Base-by-base conservation (phyloP, 2,113 vertebrate species). In the Cinclus cinclus region DNA sequence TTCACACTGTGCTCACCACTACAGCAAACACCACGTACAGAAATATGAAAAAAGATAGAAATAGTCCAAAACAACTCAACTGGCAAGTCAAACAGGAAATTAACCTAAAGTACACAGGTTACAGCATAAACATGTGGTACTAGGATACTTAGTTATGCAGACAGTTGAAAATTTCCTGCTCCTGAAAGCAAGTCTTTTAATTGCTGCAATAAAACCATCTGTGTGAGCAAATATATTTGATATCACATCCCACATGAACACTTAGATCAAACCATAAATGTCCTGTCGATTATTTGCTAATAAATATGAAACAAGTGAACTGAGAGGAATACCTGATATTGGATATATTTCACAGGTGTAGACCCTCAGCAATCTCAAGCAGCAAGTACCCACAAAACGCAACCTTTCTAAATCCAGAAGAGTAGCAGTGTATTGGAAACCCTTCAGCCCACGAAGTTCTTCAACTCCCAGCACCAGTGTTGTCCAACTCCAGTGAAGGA, bases 341-440 rank as follows among this genome's bases (percentile, higher is more conserved):
- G 99, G 99, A 95, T 99, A 99, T 95, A 99, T 99, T 94, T 99
- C 99, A 97, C 99, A 99, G 76, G 99, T 99, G 97, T 99, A 99
- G 94, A 99, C 99, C 63, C 99, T 98, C 92, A 99, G 96, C 87
- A 99, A 97, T 25, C 99, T 98, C 55, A 99, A 98, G 95, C 99
- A 99, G 97, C 99, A 99, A 27, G 99, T 99, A 71, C 99, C 99
- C 63, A 99, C 99, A 64, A 99, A 99, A 79, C 99, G 99, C 39
- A 99, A 97, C 42, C 99, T 98, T 97, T 99, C 99, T 91, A 99
- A 98, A 97, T 99, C 99, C 49, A 99, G 95, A 82, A 99, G 98
- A 11, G 99, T 99, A 94, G 99, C 99, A 10, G 99, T 99, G 94
- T 99, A 99, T 82, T 99, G 99, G 96, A 99, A 99, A 53, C 99